Percentiles rank a stretch among this genome's conserved stretches.
phyloP scores from a whole-genome alignment of 1,140 invertebrate species.

The Theocolax elegans region DNA sequence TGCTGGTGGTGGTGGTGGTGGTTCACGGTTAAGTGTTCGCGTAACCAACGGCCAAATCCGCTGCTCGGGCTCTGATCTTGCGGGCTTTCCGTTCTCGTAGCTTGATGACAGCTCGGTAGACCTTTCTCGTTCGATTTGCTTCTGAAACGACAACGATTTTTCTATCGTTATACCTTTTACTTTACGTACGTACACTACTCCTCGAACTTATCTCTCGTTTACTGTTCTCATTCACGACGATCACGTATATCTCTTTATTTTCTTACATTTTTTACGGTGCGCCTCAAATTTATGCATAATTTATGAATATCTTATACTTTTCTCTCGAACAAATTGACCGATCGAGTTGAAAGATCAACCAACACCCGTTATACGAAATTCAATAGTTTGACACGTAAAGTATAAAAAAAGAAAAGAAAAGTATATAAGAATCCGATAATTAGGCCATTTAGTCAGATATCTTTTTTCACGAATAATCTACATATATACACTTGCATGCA shows the following conservation, averaged over 20 bases:
- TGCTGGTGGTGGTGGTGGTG: background rate
- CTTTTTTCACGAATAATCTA: conserved; percentile 9
- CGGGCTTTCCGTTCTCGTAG: background rate
- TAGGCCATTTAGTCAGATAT: conserved; percentile 23
- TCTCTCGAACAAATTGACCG: too few species aligned
- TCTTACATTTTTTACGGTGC: too few species aligned
- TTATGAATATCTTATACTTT: too few species aligned
- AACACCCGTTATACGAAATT: conserved; percentile 30
- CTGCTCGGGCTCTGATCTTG: background rate
- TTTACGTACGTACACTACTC: too few species aligned
- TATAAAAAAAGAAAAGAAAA: too few species aligned
- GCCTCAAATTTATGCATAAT: too few species aligned
- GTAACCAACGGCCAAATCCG: conserved; percentile 27
- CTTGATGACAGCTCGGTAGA: conserved; percentile 10
- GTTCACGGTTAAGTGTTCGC: conserved; percentile 31
- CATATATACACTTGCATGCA: conserved; percentile 3
- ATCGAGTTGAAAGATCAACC: background rate
- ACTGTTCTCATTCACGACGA: too few species aligned
- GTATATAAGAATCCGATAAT: conserved; percentile 24
- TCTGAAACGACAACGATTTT: conserved; percentile 27
- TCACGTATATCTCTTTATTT: too few species aligned
- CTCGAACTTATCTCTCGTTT: too few species aligned
- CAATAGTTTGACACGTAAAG: conserved; percentile 14
- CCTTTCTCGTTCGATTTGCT: conserved; percentile 30
- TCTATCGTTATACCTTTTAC: too few species aligned